Percentiles rank a stretch among this genome's conserved stretches.
phyloP scores from a whole-genome alignment of 2,113 vertebrate species.

The Colinus virginianus region DNA sequence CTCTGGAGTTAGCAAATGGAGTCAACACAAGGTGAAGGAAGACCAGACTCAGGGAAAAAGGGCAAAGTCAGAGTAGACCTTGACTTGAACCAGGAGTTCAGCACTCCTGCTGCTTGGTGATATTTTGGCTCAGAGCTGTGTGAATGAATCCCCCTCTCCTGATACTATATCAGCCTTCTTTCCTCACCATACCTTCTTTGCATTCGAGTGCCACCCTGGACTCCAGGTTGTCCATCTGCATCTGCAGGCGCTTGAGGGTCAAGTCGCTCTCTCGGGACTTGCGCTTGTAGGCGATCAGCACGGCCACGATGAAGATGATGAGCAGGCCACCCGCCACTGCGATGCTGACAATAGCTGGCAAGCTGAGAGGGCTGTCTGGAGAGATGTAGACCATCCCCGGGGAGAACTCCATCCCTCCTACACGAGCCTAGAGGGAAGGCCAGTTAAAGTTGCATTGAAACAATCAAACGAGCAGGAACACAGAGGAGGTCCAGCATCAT shows the following conservation, averaged over 20 bases:
- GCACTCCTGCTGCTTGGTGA: neutral
- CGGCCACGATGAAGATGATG: constrained; percentile 95
- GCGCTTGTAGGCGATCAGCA: constrained; percentile 97
- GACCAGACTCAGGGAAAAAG: neutral
- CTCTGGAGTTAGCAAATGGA: neutral
- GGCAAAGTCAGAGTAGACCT: neutral
- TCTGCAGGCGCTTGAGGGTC: constrained; percentile 95
- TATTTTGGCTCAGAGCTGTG: neutral
- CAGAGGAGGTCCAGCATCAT: neutral
- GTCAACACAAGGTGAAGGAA: neutral
- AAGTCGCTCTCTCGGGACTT: constrained; percentile 97
- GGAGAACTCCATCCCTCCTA: constrained; percentile 95
- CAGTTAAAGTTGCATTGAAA: accelerated
- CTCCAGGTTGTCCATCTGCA: constrained; percentile 99
- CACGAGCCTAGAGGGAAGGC: constrained; percentile 84
- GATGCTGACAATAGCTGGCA: constrained; percentile 96
- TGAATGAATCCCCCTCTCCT: neutral
- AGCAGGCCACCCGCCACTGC: constrained; percentile 92
- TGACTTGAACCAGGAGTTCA: neutral
- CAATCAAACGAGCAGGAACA: accelerated
- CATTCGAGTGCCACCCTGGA: constrained; percentile 98
- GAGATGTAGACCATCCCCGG: constrained; percentile 96
- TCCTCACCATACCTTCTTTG: constrained; percentile 89
- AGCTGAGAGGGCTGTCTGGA: constrained; percentile 95
- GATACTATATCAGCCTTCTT: neutral